Percentiles rank a stretch among this genome's conserved stretches.
phyloP scores from a whole-genome alignment of 2,888 invertebrate genomes.

The Dascillus cervinus region DNA sequence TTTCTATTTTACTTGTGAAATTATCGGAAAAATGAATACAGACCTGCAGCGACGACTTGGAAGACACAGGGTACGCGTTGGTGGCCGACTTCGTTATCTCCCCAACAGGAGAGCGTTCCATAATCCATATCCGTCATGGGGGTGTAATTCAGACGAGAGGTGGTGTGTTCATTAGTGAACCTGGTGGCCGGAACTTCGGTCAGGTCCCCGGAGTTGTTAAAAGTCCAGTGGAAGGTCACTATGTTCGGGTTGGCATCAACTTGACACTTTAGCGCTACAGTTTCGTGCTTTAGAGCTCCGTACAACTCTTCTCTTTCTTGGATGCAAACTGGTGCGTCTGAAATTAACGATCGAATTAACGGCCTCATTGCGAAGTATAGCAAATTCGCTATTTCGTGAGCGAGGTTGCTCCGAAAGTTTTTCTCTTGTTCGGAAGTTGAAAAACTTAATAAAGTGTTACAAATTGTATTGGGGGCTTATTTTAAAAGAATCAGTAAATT shows the following conservation, averaged over 20 bases:
- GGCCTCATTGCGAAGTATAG: too few relatives aligned
- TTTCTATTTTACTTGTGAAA: too few relatives aligned
- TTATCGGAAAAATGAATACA: too few relatives aligned
- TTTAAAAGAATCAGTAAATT: too few relatives aligned
- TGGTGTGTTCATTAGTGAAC: slow-evolving; percentile 59
- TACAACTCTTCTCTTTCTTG: slow-evolving; percentile 73
- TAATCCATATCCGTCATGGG: slow-evolving; percentile 84
- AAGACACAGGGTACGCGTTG: slow-evolving; percentile 81
- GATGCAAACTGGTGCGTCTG: slow-evolving; percentile 71
- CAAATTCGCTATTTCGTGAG: too few relatives aligned
- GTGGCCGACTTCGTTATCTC: slow-evolving; percentile 72
- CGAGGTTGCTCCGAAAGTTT: too few relatives aligned
- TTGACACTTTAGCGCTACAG: slow-evolving; percentile 75
- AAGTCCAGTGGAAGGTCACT: slow-evolving; percentile 84
- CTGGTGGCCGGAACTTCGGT: slow-evolving; percentile 65
- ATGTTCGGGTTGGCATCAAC: slow-evolving; percentile 85
- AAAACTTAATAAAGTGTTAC: too few relatives aligned
- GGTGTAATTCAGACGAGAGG: slow-evolving; percentile 73
- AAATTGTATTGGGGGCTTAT: too few relatives aligned
- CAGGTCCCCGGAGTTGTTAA: slow-evolving; percentile 85
- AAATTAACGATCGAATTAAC: too few relatives aligned
- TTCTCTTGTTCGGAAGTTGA: too few relatives aligned
- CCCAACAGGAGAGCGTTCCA: slow-evolving; percentile 83
- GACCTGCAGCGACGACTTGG: slow-evolving; percentile 79
- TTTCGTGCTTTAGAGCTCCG: slow-evolving; percentile 83